These are phyloP conservation scores for Gadopsis bispinosus DNA, from an alignment of 2,797 vertebrate genomes.

Conservation along the genomic window DNA sequence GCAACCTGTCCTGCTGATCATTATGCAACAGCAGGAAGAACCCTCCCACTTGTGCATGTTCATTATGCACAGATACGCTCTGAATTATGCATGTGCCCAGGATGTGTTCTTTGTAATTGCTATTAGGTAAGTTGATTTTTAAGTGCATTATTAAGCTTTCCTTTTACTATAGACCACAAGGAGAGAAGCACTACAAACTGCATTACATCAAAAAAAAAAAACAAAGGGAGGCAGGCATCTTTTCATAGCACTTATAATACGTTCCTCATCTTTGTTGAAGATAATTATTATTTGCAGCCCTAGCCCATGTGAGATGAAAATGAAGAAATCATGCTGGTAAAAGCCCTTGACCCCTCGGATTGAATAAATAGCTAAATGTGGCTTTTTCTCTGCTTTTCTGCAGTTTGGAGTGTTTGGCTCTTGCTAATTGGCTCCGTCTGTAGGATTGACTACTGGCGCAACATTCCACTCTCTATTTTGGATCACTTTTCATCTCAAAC, in stretches of 20 bases:
- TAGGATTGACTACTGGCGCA: slow-evolving; percentile 9
- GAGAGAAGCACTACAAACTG: slow-evolving; percentile 42
- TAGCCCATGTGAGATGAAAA: background rate
- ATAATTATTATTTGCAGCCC: background rate
- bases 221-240: slow-evolving; percentile 31
- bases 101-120: slow-evolving; percentile 53
- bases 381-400: slow-evolving; percentile 8
- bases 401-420: slow-evolving; percentile 27
- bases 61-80: slow-evolving; percentile 30
- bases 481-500: slow-evolving; percentile 36
- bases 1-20: slow-evolving; percentile 50
- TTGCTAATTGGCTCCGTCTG: slow-evolving; percentile 42
- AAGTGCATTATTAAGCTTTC: slow-evolving; percentile 69
- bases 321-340: background rate
- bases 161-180: slow-evolving; percentile 61
- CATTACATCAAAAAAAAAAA: slow-evolving; percentile 40
- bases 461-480: slow-evolving; percentile 17
- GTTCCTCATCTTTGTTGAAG: slow-evolving; percentile 16
- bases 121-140: slow-evolving; percentile 51
- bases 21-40: slow-evolving; percentile 30
- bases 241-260: slow-evolving; percentile 32
- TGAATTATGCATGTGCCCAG: slow-evolving; percentile 58
- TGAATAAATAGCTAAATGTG: background rate
- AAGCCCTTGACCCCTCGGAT: background rate
- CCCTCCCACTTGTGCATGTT: slow-evolving; percentile 11